Conservation (phyloP, 2,888 invertebrate genomes). For the Xestia sexstrigata region DNA sequence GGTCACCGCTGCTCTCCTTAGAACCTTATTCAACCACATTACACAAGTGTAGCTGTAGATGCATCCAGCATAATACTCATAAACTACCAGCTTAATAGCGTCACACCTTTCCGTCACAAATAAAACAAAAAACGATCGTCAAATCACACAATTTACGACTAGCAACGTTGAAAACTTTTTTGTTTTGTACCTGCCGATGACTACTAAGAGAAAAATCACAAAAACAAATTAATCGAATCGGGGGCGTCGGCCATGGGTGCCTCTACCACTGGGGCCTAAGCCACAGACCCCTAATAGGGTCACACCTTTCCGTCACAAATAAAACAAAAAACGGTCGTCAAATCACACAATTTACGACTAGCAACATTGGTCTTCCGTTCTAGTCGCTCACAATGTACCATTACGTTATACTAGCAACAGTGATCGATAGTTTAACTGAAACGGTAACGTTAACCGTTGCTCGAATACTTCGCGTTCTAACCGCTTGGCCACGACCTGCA, state of each 20-base stretch:
- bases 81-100: no score
- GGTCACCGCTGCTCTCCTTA: no score
- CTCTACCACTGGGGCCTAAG: no score
- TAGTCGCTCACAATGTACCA: slow-evolving; percentile 43
- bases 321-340: slow-evolving; percentile 33
- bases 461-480: slow-evolving; percentile 50
- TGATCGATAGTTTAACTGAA: slow-evolving; percentile 62
- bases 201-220: no score
- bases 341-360: slow-evolving; percentile 24
- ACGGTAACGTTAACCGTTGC: slow-evolving; percentile 61
- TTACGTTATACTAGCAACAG: slow-evolving; percentile 42
- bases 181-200: no score
- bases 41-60: not conserved
- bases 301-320: slow-evolving; percentile 32
- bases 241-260: no score
- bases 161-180: no score
- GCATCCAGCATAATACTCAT: not conserved
- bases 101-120: no score
- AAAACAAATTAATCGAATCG: no score
- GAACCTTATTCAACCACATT: not conserved
- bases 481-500: not conserved
- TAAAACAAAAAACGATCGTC: no score
- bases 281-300: no score
- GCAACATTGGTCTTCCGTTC: slow-evolving; percentile 44
- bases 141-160: no score